phyloP scores from a whole-genome alignment of 2,113 vertebrate genomes.

The Felis catus region F.catus_Fca126_mat1.0 CM031426.1:39631501-39632000 shows the following conservation, averaged over 20 bases:
- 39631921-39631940: conserved; percentile 40
- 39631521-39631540: not conserved
- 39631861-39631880: not conserved
- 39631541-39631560: not conserved
- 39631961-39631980: conserved; percentile 15
- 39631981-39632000: conserved; percentile 11
- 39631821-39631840: not conserved
- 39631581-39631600: not conserved
- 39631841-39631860: not conserved
- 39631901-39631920: conserved; percentile 46
- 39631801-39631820: not conserved
- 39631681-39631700: not conserved
- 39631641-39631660: not conserved
- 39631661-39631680: not conserved
- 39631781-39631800: not conserved
- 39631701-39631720: not conserved
- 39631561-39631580: not conserved
- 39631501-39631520: not conserved
- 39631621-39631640: not conserved
- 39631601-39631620: not conserved
- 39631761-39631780: not conserved
- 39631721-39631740: not conserved
- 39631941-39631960: conserved; percentile 42
- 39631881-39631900: not conserved
- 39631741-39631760: not conserved